Base-by-base conservation (phyloP, 2,113 vertebrate genomes). In the Andinoacara biseriatus region DNA sequence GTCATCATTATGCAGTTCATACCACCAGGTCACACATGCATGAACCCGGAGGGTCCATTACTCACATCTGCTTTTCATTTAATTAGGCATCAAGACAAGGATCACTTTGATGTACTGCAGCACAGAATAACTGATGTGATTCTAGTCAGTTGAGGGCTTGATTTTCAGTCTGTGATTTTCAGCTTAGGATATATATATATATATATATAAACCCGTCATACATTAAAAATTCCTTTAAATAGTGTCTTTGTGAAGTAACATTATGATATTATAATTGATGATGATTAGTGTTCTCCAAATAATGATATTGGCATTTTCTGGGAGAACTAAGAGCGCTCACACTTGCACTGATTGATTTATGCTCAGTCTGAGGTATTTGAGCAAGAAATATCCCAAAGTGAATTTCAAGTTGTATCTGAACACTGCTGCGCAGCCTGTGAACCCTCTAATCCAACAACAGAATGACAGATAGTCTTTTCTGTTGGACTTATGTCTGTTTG, bases 71-170 rank as follows among this genome's bases (percentile, higher is more conserved):
- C 77, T 33, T 57, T 52, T 2, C 54, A 65, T 76, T 88, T 62
- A 89, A 78, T 80, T 63, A 81, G 52, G 29, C 67, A 72, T 72
- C 46, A 72, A 54, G 67, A n/a, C 26, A 54, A 72, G 67, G 31
- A 72, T 72, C 18, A 14, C 46, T 54, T 33, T 72, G 67, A 72
- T 72, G 46, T 14, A 54, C 26, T 52, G 46, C 10, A 5, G 67
- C 46, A 72, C 67, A 54, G 52, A 54, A 72, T 72, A 72, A 72
- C 67, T 72, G 26, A 72, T 54, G 26, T 72, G 46, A 54, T 46
- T 54, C 49, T 33, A 20, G 26, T 78, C 56, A 58, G 24, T 4
- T 76, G 24, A 76, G 56, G 31, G 3, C 35, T 56, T 29, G 8
- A 67, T 74, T 76, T 76, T 82, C 2, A 65, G 20, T 20, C 29